Evolutionary conservation across 2,888 invertebrate species (phyloP).

Genomic region (Bombylius discolor): DNA sequence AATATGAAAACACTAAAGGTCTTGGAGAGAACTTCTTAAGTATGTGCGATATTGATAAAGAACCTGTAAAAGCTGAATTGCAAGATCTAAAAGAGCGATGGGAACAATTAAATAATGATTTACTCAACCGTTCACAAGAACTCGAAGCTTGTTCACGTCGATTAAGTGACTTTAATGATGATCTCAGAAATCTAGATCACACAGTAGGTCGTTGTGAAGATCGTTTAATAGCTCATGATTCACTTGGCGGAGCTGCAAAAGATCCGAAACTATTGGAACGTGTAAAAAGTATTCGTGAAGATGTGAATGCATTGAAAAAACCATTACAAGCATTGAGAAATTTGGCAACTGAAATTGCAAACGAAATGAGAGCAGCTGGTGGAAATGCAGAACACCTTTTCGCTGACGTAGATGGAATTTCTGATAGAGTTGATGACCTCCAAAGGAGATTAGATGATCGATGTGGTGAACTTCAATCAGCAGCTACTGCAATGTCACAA

Average conservation of each 20-base stretch:
- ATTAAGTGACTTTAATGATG: conserved; percentile 73
- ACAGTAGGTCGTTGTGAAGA: conserved; percentile 81
- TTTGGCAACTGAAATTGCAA: conserved; percentile 59
- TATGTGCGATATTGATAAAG: conserved; percentile 83
- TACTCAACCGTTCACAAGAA: conserved; percentile 32
- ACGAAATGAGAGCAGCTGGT: conserved; percentile 62
- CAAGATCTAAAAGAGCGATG: conserved; percentile 73
- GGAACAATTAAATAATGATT: conserved; percentile 79
- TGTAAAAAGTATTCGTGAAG: conserved; percentile 70
- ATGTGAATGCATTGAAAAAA: conserved; percentile 61
- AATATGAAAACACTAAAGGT: conserved; percentile 77
- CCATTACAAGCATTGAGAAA: conserved; percentile 45
- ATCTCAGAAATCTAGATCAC: conserved; percentile 70
- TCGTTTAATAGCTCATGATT: conserved; percentile 53
- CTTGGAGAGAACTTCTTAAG: conserved; percentile 79
- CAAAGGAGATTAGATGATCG: conserved; percentile 66
- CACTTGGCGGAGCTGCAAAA: conserved; percentile 57
- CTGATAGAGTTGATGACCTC: conserved; percentile 63
- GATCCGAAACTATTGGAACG: conserved; percentile 77
- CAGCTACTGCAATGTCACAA: conserved; percentile 72
- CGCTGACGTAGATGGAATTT: conserved; percentile 63
- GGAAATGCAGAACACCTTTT: conserved; percentile 63
- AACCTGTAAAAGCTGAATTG: conserved; percentile 71
- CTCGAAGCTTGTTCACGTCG: conserved; percentile 68
- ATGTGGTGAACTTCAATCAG: conserved; percentile 66